A percentile compares a stretch with the other conserved stretches of the same genome.
phyloP scores from a whole-genome alignment of 2,888 invertebrate genomes.

The Dolichopus griseipennis region DNA sequence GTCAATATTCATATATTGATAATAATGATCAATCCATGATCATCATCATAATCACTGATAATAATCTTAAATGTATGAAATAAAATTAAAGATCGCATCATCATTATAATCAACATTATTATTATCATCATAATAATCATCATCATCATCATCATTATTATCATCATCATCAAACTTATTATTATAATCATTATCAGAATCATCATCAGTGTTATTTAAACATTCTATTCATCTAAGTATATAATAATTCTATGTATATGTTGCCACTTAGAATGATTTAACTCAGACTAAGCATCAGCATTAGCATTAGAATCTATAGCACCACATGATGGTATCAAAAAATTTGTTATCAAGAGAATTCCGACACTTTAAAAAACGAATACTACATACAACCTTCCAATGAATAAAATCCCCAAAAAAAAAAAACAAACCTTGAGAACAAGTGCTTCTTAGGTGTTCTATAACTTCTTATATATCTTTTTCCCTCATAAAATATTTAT shows the following conservation, averaged over 20 bases:
- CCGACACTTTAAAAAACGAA: not conserved
- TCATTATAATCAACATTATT: not conserved
- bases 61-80: not conserved
- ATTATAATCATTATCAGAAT: not conserved
- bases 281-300: too few species aligned
- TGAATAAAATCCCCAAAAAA: not conserved
- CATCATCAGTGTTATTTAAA: too few species aligned
- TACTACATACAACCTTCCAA: too few species aligned
- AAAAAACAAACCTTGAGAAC: not conserved
- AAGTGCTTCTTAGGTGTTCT: conserved; percentile 6
- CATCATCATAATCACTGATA: not conserved
- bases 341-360: not conserved
- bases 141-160: not conserved
- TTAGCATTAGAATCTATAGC: too few species aligned
- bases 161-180: not conserved
- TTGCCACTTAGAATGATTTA: too few species aligned
- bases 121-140: too few species aligned
- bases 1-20: not conserved
- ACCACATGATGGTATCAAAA: too few species aligned
- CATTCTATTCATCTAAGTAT: too few species aligned
- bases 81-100: not conserved
- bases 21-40: not conserved
- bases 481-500: not conserved
- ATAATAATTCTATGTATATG: too few species aligned
- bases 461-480: too few species aligned